Percentiles rank a stretch among this genome's conserved stretches.
phyloP scores from a whole-genome alignment of 2,888 invertebrate species.

The Xestia sexstrigata region DNA sequence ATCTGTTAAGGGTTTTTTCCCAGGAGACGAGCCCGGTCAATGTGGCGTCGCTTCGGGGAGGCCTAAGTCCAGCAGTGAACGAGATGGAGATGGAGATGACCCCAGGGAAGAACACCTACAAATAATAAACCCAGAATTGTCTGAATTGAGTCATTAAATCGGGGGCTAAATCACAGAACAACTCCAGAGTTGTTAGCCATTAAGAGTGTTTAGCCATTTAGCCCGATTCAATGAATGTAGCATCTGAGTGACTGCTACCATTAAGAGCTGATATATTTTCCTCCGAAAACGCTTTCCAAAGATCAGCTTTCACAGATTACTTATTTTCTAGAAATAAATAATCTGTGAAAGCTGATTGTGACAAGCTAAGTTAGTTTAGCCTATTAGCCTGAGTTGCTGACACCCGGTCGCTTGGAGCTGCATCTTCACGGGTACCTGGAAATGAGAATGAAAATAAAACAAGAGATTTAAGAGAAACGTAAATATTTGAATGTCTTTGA shows the following conservation, averaged over 20 bases:
- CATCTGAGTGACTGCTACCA: background rate
- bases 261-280: background rate
- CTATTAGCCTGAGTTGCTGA: background rate
- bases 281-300: background rate
- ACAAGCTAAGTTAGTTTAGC: background rate
- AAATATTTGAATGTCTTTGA: too few species aligned
- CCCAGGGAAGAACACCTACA: slow-evolving; percentile 13
- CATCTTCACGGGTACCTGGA: slow-evolving; percentile 16
- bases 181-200: too few species aligned
- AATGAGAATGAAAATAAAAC: background rate
- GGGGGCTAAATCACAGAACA: slow-evolving; percentile 7
- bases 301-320: slow-evolving; percentile 54
- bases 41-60: too few species aligned
- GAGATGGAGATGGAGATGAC: too few species aligned
- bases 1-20: slow-evolving; percentile 8
- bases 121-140: slow-evolving; percentile 3
- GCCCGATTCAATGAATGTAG: slow-evolving; percentile 19
- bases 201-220: slow-evolving; percentile 3
- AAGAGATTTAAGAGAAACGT: too few species aligned
- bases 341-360: slow-evolving; percentile 49
- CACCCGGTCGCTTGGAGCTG: background rate
- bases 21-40: background rate
- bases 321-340: slow-evolving; percentile 35
- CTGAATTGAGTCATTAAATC: slow-evolving; percentile 21
- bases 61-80: too few species aligned